These are phyloP conservation scores for Tenebrosternarchus preto DNA, from an alignment of 2,113 vertebrate genomes.

Conservation along the genomic window DNA sequence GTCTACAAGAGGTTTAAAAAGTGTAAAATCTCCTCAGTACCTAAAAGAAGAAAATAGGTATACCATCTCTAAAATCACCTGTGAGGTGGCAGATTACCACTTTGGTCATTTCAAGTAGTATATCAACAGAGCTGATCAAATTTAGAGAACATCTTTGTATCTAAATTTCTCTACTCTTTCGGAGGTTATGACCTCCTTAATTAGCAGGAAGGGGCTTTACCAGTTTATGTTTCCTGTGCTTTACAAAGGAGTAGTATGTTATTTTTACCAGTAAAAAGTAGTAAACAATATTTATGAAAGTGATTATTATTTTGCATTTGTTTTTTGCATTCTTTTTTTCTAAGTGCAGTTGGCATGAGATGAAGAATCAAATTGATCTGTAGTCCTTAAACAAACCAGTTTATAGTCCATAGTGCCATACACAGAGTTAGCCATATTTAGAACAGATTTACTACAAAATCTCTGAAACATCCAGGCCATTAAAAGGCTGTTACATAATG, in stretches of 20 bases:
- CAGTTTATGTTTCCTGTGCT: constrained; percentile 41
- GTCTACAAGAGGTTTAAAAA: neutral
- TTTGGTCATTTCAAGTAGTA: neutral
- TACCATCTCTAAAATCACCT: too few relatives aligned
- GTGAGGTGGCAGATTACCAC: too few relatives aligned
- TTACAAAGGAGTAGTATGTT: neutral
- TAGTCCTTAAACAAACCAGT: constrained; percentile 11
- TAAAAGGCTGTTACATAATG: too few relatives aligned
- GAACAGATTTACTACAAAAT: too few relatives aligned
- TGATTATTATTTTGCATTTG: too few relatives aligned
- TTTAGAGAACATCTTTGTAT: constrained; percentile 58
- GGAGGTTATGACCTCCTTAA: constrained; percentile 65
- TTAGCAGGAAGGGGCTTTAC: constrained; percentile 55
- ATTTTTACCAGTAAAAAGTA: neutral
- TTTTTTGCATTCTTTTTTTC: too few relatives aligned
- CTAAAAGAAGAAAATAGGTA: neutral
- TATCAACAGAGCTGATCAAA: constrained; percentile 46
- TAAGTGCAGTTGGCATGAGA: too few relatives aligned
- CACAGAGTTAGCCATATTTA: too few relatives aligned
- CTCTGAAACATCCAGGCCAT: too few relatives aligned
- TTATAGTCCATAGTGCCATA: too few relatives aligned
- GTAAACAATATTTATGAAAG: too few relatives aligned
- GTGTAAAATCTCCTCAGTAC: neutral
- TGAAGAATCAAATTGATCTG: too few relatives aligned
- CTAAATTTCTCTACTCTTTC: constrained; percentile 64